A percentile compares a stretch with the other conserved stretches of the same genome.
These are phyloP conservation scores for Micromussa lordhowensis DNA, from an alignment of 92 coral and sea anemone species.

Conservation along the genomic window DNA sequence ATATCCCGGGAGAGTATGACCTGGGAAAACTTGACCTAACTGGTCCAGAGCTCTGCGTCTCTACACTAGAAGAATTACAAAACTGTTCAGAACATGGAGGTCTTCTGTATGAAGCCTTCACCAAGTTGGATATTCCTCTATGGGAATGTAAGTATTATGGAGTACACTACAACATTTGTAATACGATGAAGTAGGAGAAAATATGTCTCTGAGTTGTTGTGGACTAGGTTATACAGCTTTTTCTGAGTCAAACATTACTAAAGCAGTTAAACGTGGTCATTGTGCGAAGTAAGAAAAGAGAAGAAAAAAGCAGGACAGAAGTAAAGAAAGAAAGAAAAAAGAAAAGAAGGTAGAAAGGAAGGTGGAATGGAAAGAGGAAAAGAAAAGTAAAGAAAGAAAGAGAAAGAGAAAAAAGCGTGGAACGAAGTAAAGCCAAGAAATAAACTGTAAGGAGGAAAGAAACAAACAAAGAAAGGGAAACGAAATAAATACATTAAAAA, in stretches of 20 bases:
- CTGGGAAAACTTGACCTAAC: constrained; percentile 41
- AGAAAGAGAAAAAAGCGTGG: background rate
- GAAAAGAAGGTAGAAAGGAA: background rate
- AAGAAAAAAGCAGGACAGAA: background rate
- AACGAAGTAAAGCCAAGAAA: background rate
- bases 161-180: too few species aligned
- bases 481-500: background rate
- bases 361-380: background rate
- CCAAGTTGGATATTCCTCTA: constrained; percentile 33
- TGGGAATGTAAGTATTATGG: constrained; percentile 28
- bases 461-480: background rate
- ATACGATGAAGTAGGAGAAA: background rate
- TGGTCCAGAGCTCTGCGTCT: constrained; percentile 59
- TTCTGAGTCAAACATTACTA: background rate
- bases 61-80: constrained; percentile 56
- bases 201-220: background rate
- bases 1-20: constrained; percentile 29
- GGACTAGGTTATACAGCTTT: background rate
- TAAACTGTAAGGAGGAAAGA: too few species aligned
- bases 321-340: background rate
- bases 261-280: background rate
- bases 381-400: background rate
- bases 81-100: constrained; percentile 64
- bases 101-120: constrained; percentile 54
- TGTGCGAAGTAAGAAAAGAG: background rate